phyloP scores from a whole-genome alignment of 2,888 invertebrate species.

The Tetropium fuscum region DNA sequence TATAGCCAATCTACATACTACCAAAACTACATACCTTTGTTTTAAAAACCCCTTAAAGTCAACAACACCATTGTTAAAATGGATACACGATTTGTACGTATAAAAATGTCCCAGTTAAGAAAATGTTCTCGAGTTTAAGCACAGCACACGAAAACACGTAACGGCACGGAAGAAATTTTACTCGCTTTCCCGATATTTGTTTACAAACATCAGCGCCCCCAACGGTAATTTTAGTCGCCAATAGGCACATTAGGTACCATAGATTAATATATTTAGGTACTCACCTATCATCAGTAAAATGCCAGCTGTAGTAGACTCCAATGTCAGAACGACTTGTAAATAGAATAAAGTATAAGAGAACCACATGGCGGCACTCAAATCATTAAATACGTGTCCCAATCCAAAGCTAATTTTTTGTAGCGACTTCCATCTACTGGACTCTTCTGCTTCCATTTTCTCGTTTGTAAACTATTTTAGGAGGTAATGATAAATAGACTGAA shows the following conservation, averaged over 20 bases:
- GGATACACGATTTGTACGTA: no score
- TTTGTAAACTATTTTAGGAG: not conserved
- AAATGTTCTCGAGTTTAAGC: no score
- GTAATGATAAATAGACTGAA: no score
- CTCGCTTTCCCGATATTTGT: not conserved
- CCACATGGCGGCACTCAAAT: constrained; percentile 94
- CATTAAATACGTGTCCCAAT: constrained; percentile 91
- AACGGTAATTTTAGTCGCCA: not conserved
- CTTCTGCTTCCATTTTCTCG: constrained; percentile 39
- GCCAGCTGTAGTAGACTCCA: constrained; percentile 71
- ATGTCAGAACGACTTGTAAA: constrained; percentile 74
- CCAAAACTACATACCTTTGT: no score
- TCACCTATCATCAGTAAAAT: constrained; percentile 78
- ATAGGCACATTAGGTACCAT: constrained; percentile 16
- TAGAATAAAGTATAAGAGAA: constrained; percentile 91
- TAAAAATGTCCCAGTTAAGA: no score
- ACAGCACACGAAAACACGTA: no score
- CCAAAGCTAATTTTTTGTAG: constrained; percentile 69
- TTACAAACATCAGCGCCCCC: not conserved
- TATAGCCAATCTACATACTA: no score
- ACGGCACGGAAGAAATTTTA: not conserved
- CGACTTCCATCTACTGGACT: constrained; percentile 32
- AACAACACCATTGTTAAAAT: no score
- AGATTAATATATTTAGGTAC: no score
- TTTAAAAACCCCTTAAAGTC: no score